Evolutionary conservation across 2,113 vertebrate species (phyloP).

Genomic region (Thamnophis sirtalis): DNA sequence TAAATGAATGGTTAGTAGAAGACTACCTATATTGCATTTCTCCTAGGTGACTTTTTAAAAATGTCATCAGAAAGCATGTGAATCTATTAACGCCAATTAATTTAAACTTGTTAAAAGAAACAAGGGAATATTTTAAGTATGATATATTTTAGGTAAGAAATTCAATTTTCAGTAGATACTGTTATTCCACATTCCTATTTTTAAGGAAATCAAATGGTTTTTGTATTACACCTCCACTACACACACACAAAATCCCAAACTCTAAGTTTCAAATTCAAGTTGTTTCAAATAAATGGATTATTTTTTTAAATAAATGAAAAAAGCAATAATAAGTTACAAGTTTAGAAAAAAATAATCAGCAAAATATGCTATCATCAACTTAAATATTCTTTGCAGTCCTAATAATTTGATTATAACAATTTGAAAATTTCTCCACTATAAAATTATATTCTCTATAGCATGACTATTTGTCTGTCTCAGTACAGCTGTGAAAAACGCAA

Average conservation of each 20-base stretch:
- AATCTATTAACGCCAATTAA: background rate
- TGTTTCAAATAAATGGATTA: background rate
- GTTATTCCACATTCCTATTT: background rate
- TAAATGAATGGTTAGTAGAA: background rate
- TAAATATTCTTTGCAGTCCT: background rate
- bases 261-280: background rate
- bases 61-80: background rate
- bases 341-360: background rate
- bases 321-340: background rate
- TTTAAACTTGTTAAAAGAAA: background rate
- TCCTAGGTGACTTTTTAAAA: background rate
- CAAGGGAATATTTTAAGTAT: background rate
- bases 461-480: constrained; percentile 42
- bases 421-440: background rate
- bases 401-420: background rate
- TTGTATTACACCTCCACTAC: background rate
- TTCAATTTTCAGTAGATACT: background rate
- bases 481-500: constrained; percentile 60
- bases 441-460: constrained; percentile 4
- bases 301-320: background rate
- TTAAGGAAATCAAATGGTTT: background rate
- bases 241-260: background rate
- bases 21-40: background rate
- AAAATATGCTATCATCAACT: background rate
- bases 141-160: background rate